Conservation (phyloP, 2,888 invertebrate genomes). For the Pyrocoelia pectoralis region DNA sequence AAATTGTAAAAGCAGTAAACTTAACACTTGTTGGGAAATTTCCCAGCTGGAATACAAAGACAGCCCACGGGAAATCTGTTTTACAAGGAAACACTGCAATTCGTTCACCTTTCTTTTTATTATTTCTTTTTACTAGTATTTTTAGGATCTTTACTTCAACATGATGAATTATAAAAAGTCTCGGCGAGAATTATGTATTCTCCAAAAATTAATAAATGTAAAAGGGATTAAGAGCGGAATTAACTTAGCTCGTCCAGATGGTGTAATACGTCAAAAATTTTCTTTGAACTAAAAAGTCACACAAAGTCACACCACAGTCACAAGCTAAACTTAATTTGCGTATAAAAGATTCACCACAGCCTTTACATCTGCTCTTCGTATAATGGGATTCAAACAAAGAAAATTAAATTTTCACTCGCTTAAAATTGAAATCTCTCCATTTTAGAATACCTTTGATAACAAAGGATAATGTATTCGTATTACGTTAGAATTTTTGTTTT, state of each 20-base stretch:
- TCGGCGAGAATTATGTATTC: neutral
- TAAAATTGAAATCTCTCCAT: neutral
- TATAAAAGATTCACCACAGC: neutral
- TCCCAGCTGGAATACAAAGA: constrained; percentile 15
- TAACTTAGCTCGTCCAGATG: constrained; percentile 2
- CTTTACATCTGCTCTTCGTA: neutral
- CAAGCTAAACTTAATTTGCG: neutral
- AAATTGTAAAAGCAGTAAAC: constrained; percentile 12
- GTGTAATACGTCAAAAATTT: neutral
- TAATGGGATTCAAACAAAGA: neutral
- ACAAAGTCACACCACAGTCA: no score
- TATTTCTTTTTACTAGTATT: constrained; percentile 5
- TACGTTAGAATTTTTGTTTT: no score
- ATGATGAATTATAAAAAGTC: neutral
- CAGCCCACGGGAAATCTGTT: constrained; percentile 14
- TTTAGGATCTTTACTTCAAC: neutral
- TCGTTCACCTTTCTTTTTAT: constrained; percentile 12
- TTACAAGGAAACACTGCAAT: constrained; percentile 13
- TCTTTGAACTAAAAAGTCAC: constrained; percentile 1
- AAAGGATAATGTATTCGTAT: neutral
- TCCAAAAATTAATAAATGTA: neutral
- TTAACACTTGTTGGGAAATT: constrained; percentile 15
- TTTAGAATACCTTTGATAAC: constrained; percentile 1
- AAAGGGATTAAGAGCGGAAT: neutral
- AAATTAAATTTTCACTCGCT: neutral